These are phyloP conservation scores for Boulengeromyrus knoepffleri DNA, from an alignment of 2,113 vertebrate species.

Conservation along the genomic window DNA sequence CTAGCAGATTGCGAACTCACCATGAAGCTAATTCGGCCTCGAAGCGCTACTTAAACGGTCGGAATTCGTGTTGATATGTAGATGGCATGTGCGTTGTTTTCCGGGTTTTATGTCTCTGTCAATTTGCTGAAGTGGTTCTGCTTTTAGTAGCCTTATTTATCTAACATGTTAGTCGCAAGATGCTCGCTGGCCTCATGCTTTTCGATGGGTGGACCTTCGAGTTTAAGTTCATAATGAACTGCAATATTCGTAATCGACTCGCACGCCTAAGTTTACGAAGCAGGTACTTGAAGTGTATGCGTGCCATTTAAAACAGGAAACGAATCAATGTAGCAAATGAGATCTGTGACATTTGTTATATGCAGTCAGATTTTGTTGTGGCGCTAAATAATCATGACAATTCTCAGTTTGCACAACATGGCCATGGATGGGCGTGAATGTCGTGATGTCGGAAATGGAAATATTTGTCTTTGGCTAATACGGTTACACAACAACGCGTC, in stretches of 20 bases:
- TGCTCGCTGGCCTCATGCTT: background rate
- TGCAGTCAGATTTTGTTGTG: background rate
- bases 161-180: background rate
- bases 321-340: background rate
- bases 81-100: background rate
- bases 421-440: background rate
- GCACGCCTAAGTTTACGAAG: background rate
- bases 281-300: background rate
- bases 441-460: background rate
- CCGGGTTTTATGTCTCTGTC: background rate
- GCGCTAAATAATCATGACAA: background rate
- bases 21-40: background rate
- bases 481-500: background rate
- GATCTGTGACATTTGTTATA: background rate
- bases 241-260: background rate
- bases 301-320: background rate
- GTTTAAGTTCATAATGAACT: background rate
- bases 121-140: background rate
- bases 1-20: background rate
- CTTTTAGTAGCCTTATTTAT: background rate
- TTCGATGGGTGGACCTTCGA: background rate
- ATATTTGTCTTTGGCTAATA: background rate
- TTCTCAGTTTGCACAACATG: background rate
- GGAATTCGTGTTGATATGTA: background rate
- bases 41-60: background rate